Conservation (phyloP, 2,888 invertebrate genomes). For the Clitarchus hookeri region DNA sequence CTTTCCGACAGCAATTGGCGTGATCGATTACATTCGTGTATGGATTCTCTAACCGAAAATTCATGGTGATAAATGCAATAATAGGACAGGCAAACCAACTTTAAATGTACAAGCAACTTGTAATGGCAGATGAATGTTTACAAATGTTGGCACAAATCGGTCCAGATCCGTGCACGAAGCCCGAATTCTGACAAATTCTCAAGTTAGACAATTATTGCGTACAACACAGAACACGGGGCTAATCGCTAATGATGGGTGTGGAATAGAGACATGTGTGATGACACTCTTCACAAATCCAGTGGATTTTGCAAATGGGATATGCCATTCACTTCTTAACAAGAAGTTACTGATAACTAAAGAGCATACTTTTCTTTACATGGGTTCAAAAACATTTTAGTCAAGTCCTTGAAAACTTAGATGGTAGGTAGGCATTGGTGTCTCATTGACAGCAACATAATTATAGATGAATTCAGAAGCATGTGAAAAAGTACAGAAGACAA, state of each 20-base stretch:
- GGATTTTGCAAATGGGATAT: background rate
- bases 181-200: background rate
- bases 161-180: background rate
- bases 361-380: too few relatives aligned
- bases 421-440: too few relatives aligned
- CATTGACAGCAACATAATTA: too few relatives aligned
- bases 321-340: background rate
- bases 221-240: background rate
- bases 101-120: background rate
- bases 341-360: too few relatives aligned
- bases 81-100: background rate
- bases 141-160: background rate
- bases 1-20: constrained; percentile 12
- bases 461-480: too few relatives aligned
- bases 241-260: background rate
- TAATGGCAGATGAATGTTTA: background rate
- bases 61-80: background rate
- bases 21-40: background rate
- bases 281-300: background rate
- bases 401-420: too few relatives aligned
- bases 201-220: background rate
- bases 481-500: too few relatives aligned
- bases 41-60: background rate
- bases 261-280: background rate
- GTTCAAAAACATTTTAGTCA: too few relatives aligned